A percentile compares a stretch with the other conserved stretches of the same genome.
phyloP scores from a whole-genome alignment of 2,797 vertebrate species.

The Toxotes lorentzi region DNA sequence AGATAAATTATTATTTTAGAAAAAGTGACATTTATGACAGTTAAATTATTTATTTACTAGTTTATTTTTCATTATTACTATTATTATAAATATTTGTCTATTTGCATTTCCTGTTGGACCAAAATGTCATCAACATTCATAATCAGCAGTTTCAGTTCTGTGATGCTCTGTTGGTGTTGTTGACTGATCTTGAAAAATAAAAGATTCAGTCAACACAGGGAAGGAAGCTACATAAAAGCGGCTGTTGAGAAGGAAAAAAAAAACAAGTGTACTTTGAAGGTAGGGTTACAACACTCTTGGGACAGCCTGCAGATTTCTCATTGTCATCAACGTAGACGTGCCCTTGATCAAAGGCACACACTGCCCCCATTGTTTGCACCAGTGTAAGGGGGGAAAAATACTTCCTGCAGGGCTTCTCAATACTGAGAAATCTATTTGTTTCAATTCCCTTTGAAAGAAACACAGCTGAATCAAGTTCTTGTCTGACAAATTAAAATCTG shows the following conservation, averaged over 20 bases:
- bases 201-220: conserved; percentile 40
- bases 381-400: conserved; percentile 28
- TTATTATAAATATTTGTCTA: background rate
- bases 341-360: conserved; percentile 75
- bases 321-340: conserved; percentile 76
- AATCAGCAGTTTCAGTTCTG: conserved; percentile 38
- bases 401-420: conserved; percentile 53
- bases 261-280: conserved; percentile 70
- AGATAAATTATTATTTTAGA: background rate
- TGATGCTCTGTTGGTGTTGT: conserved; percentile 34
- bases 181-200: conserved; percentile 52
- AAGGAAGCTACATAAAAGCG: conserved; percentile 50
- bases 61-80: background rate
- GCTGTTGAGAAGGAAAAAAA: conserved; percentile 50
- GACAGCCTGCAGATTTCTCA: conserved; percentile 69
- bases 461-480: conserved; percentile 65
- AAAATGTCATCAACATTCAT: conserved; percentile 14
- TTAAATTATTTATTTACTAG: background rate
- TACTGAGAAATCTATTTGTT: conserved; percentile 61
- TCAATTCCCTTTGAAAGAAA: conserved; percentile 71
- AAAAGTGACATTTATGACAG: background rate
- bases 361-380: conserved; percentile 68
- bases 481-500: conserved; percentile 76
- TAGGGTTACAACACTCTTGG: conserved; percentile 71
- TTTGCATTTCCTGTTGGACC: conserved; percentile 6